Evolutionary conservation across 2,888 invertebrate genomes (phyloP).

Genomic region (Lasioglossum pauxillum): DNA sequence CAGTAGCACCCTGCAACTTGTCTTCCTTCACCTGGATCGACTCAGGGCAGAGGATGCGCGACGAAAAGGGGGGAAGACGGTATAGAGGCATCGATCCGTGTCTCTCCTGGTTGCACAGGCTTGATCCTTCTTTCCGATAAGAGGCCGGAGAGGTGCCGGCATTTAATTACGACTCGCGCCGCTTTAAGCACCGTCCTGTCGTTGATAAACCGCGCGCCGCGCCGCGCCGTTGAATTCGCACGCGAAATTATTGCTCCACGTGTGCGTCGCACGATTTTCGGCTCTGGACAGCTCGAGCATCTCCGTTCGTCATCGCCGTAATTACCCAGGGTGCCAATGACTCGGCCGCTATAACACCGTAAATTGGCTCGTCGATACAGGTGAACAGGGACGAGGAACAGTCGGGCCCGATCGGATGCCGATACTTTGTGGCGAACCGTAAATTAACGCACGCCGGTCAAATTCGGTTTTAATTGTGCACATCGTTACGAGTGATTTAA

Average conservation of each 20-base stretch:
- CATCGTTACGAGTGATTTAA: neutral
- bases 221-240: conserved; percentile 57
- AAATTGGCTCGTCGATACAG: conserved; percentile 6
- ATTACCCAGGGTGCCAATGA: conserved; percentile 7
- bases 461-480: neutral
- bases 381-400: neutral
- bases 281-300: neutral
- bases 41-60: neutral
- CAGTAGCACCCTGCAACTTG: neutral
- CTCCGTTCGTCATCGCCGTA: conserved; percentile 25
- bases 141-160: conserved; percentile 64
- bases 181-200: conserved; percentile 63
- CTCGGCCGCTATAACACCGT: neutral
- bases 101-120: conserved; percentile 43
- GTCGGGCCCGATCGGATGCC: neutral
- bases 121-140: conserved; percentile 64
- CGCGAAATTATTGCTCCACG: conserved; percentile 54
- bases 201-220: conserved; percentile 62
- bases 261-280: conserved; percentile 24
- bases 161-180: conserved; percentile 69
- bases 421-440: neutral
- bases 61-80: conserved; percentile 11
- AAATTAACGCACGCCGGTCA: neutral
- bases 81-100: conserved; percentile 43
- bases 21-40: neutral